Percentiles rank a stretch among this genome's conserved stretches.
Conservation (phyloP, 2,113 vertebrate genomes). For the Bungarus multicinctus region DNA sequence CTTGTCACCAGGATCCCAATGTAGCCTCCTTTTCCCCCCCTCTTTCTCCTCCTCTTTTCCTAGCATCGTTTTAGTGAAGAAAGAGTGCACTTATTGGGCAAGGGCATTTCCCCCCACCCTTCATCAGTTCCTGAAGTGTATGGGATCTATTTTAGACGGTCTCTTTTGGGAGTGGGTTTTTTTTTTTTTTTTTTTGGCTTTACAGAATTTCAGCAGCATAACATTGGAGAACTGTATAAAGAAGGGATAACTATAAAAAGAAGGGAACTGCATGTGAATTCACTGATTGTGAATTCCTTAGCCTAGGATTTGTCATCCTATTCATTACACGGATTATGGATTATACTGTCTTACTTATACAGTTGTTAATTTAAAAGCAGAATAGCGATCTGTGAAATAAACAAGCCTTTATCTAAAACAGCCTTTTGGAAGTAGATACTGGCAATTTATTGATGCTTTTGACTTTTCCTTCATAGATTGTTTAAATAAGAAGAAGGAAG, state of each 20-base stretch:
- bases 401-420: slow-evolving; percentile 4
- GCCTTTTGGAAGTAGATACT: slow-evolving; percentile 31
- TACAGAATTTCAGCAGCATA: background rate
- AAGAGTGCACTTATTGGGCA: background rate
- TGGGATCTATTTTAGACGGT: background rate
- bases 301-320: background rate
- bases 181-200: background rate
- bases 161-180: background rate
- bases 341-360: background rate
- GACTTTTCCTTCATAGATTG: slow-evolving; percentile 75
- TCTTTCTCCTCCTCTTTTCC: background rate
- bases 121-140: background rate
- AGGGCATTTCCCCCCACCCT: background rate
- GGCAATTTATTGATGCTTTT: slow-evolving; percentile 37
- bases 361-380: background rate
- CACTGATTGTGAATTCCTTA: background rate
- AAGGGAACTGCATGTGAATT: background rate
- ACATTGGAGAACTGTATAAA: background rate
- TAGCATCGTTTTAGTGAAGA: background rate
- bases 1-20: background rate
- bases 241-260: background rate
- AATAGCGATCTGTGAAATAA: slow-evolving; percentile 2
- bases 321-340: background rate
- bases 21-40: background rate
- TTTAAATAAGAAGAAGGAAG: slow-evolving; percentile 64